Evolutionary conservation across 2,113 vertebrate species (phyloP).

Genomic region (Candoia aspera): DNA sequence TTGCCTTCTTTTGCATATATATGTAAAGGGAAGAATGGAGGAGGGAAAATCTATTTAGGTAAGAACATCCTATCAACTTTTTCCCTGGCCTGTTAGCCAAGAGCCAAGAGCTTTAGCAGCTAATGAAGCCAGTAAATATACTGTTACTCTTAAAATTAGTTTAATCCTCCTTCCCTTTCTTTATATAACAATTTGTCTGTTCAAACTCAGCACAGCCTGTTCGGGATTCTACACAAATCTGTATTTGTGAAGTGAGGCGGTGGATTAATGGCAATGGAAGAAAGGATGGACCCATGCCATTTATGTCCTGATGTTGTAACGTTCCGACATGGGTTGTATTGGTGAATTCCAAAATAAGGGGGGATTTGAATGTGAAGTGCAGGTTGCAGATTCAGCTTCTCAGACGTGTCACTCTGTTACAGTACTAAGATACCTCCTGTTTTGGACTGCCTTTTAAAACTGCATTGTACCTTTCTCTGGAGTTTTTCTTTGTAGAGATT

Average conservation of each 20-base stretch:
- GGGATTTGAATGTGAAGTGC: neutral
- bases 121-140: conserved; percentile 50
- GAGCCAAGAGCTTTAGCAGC: conserved; percentile 31
- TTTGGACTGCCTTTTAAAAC: neutral
- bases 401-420: neutral
- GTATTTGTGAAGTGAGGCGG: neutral
- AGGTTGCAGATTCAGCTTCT: neutral
- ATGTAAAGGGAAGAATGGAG: conserved; percentile 24
- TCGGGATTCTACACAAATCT: conserved; percentile 18
- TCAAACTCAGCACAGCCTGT: conserved; percentile 14
- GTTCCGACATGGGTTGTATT: conserved; percentile 10
- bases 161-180: neutral
- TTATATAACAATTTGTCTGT: conserved; percentile 27
- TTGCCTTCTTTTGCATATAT: conserved; percentile 2
- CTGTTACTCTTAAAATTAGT: conserved; percentile 45
- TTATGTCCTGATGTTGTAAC: neutral
- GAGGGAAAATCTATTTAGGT: conserved; percentile 10
- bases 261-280: conserved; percentile 36
- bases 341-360: neutral
- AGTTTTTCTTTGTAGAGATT: neutral
- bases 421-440: neutral
- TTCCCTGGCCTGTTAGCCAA: conserved; percentile 43
- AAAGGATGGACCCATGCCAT: neutral
- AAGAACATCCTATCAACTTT: conserved; percentile 54
- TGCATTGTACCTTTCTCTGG: neutral